Percentiles rank a stretch among this genome's conserved stretches.
Conservation (phyloP, 2,888 invertebrate species). For the Pyrgus malvae region DNA sequence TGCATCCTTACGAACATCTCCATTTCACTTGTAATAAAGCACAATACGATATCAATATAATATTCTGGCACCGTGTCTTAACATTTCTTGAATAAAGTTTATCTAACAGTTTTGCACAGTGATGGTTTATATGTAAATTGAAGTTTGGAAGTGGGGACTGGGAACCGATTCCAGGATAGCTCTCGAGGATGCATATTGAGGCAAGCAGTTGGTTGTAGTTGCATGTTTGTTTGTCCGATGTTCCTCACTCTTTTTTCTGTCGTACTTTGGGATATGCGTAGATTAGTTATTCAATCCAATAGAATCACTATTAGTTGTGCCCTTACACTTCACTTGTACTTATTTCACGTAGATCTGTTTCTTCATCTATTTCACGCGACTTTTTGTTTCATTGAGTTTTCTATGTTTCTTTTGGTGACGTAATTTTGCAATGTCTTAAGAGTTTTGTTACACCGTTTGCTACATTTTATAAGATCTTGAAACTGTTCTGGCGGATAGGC, state of each 20-base stretch:
- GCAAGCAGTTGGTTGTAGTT: conserved; percentile 65
- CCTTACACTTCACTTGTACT: neutral
- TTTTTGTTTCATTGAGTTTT: neutral
- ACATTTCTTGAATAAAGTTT: conserved; percentile 46
- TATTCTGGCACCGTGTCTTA: conserved; percentile 48
- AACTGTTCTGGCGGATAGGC: conserved; percentile 42
- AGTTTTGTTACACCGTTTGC: conserved; percentile 4
- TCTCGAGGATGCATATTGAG: conserved; percentile 80
- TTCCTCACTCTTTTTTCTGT: conserved; percentile 24
- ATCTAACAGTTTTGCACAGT: conserved; percentile 74
- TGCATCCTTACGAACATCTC: conserved; percentile 73
- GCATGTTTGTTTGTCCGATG: conserved; percentile 44
- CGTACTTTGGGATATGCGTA: neutral
- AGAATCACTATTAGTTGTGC: neutral
- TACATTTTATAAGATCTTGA: neutral
- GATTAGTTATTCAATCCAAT: neutral
- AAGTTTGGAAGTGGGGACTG: conserved; percentile 53
- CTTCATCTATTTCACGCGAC: neutral
- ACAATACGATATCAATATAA: conserved; percentile 38
- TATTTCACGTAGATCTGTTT: neutral
- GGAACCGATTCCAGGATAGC: conserved; percentile 56
- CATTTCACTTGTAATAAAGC: conserved; percentile 36
- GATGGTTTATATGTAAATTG: conserved; percentile 59
- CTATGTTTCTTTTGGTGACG: neutral
- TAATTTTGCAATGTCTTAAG: conserved; percentile 2